Conservation (phyloP, 53 echinoderm and acorn worm genomes). For the Temnopleurus reevesii region DNA sequence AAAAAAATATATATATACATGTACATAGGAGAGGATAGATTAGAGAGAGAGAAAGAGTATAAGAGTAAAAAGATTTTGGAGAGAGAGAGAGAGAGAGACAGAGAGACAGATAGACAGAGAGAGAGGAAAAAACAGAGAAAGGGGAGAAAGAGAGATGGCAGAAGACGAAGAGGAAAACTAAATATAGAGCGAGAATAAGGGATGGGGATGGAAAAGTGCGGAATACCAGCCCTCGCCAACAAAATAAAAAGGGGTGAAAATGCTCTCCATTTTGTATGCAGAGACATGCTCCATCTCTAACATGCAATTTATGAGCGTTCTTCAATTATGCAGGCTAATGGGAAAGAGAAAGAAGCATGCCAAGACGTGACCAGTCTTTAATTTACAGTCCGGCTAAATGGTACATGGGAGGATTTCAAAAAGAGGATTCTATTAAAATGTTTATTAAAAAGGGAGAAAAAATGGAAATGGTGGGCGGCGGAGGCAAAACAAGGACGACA, state of each 20-base stretch:
- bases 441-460: neutral
- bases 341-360: constrained; percentile 19
- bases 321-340: constrained; percentile 57
- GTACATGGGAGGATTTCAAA: neutral
- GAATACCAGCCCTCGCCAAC: neutral
- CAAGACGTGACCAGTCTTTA: constrained; percentile 44
- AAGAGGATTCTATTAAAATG: neutral
- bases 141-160: neutral
- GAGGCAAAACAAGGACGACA: neutral
- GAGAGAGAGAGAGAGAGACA: neutral
- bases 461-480: neutral
- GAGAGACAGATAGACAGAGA: neutral
- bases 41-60: no score
- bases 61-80: neutral
- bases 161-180: neutral
- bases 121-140: neutral
- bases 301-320: constrained; percentile 56
- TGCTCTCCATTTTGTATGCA: constrained; percentile 46
- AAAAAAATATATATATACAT: no score
- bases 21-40: no score
- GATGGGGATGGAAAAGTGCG: neutral
- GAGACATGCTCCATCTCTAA: constrained; percentile 30
- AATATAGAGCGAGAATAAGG: neutral
- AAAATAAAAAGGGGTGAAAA: constrained; percentile 13
- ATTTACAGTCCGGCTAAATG: constrained; percentile 38